These are phyloP conservation scores for Naja naja DNA, from an alignment of 2,113 vertebrate genomes.

Conservation along the genomic window DNA sequence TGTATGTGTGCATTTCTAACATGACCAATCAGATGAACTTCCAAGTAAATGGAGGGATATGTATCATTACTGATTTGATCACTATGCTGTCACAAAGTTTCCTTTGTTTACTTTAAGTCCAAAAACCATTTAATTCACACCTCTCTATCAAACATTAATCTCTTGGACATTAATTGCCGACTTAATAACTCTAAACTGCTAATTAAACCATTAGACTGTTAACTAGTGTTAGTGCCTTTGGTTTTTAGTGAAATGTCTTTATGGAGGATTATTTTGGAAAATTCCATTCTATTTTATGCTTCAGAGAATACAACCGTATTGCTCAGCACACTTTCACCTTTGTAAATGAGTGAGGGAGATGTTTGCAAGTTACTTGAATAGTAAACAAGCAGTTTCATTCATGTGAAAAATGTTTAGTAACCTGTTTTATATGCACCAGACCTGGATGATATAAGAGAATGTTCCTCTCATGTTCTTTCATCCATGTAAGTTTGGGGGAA, in stretches of 20 bases:
- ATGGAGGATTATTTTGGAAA: not conserved
- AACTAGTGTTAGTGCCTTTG: not conserved
- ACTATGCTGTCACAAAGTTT: not conserved
- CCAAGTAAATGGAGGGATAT: not conserved
- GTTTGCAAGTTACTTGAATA: not conserved
- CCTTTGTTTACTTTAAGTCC: slow-evolving; percentile 18
- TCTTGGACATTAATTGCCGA: slow-evolving; percentile 28
- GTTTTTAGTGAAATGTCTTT: slow-evolving; percentile 11
- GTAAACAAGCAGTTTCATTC: not conserved
- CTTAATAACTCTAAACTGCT: slow-evolving; percentile 30
- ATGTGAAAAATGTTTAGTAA: not conserved
- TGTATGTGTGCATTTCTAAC: not conserved
- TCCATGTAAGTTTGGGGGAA: not conserved
- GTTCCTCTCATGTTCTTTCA: not conserved
- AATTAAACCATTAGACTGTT: slow-evolving; percentile 15
- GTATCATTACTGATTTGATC: slow-evolving; percentile 2
- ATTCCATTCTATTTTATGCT: not conserved
- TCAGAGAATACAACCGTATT: not conserved
- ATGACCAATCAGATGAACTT: not conserved
- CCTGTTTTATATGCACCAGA: not conserved
- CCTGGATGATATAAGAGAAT: not conserved
- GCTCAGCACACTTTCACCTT: not conserved
- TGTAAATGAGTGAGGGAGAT: not conserved
- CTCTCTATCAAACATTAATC: slow-evolving; percentile 8
- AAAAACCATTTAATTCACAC: slow-evolving; percentile 25